A percentile compares a stretch with the other conserved stretches of the same genome.
Conservation (phyloP, 2,797 vertebrate species). For the Cirrhinus mrigala region DNA sequence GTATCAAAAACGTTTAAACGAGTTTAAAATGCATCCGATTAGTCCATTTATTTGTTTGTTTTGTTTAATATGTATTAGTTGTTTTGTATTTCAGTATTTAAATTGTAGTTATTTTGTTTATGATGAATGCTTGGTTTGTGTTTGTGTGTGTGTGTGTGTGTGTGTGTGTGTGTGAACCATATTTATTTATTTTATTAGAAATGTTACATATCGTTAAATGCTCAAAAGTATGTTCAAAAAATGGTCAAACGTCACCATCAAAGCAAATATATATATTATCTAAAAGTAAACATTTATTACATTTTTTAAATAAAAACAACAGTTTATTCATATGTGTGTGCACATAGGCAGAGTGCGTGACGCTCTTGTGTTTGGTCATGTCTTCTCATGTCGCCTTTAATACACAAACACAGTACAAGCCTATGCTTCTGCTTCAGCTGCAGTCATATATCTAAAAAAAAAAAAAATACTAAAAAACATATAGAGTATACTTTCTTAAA, state of each 20-base stretch:
- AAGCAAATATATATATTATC: not conserved
- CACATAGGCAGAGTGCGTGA: not conserved
- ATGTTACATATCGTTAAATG: not conserved
- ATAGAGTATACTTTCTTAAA: not conserved
- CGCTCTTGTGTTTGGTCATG: conserved; percentile 10
- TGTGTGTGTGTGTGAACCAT: not conserved
- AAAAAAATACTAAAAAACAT: not conserved
- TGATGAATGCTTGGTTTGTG: not conserved
- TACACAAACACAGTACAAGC: not conserved
- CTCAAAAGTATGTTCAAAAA: not conserved
- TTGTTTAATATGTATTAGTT: not conserved
- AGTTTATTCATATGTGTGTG: not conserved
- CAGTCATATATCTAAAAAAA: not conserved
- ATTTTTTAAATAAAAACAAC: not conserved
- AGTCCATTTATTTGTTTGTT: not conserved
- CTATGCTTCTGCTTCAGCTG: not conserved
- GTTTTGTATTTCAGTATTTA: conserved; percentile 4
- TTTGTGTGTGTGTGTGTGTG: no score
- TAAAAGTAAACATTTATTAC: not conserved
- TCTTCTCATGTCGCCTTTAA: not conserved
- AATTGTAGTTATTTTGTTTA: not conserved
- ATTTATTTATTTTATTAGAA: not conserved
- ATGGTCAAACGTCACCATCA: not conserved
- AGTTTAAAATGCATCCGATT: not conserved
- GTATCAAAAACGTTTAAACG: conserved; percentile 5